Base-by-base conservation (phyloP, 2,888 invertebrate genomes). In the Unio pictorum region DNA sequence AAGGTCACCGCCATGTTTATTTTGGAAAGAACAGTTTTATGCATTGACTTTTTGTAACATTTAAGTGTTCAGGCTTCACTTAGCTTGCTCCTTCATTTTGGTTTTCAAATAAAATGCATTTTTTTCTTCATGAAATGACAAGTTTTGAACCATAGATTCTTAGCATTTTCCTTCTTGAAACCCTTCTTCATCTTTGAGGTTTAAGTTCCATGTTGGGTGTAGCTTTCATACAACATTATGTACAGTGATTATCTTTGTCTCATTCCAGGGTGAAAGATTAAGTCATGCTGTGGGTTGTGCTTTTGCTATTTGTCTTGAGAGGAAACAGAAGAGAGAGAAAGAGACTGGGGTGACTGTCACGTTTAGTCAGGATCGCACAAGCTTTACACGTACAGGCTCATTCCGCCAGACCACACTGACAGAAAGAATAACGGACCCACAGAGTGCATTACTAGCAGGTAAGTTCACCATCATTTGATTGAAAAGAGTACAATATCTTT, bases 261-360 rank as follows among this genome's bases (percentile, higher is more conserved):
- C 23, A 66, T 74, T 84, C 57, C 88, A 94, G 94, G 99, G 99
- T 71, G 99, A 99, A 92, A 93, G 99, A 62, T 91, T 99, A 78
- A 98, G 98, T 84, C 99, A 99, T 91, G 99, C 99, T 2, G 99
- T 99, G 54, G 99, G 99, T 59, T 99, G 99, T 92, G 99, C 99
- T 64, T 99, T 99, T 91, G 97, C 98, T 68, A 97, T 98, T 3
- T 99, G 99, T 87, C 92, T 99, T 82, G 99, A 99, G 90, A 93
- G 97, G 86, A 99, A 99, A 91, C 98, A 99, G 91, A 95, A 96
- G 79, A 93, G 99, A 75, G 99, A 99, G 90, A 98, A 97, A 90
- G 98, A 99, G 90, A 82, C 83, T 2, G 82, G 81, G 20, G 89
- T 90, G 18, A 83, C 86, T 0, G 90, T 90, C 17, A 88, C 88